Evolutionary conservation across 1,140 invertebrate species (phyloP).

Genomic region (Sycobia sp.): DNA sequence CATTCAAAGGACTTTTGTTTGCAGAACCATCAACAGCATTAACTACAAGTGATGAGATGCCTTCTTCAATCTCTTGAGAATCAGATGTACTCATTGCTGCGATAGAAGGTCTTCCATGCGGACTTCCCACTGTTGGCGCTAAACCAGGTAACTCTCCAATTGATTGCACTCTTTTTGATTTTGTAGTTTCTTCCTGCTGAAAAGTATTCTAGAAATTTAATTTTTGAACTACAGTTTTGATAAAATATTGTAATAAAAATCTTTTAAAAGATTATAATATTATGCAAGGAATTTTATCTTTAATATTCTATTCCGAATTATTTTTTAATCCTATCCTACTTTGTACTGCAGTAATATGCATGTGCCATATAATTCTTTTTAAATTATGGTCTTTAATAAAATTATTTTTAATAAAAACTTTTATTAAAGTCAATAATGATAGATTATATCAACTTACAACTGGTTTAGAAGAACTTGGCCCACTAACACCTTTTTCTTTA

Average conservation of each 20-base stretch:
- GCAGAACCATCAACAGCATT: constrained; percentile 44
- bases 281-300: too few relatives aligned
- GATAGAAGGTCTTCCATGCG: constrained; percentile 52
- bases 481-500: constrained; percentile 53
- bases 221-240: too few relatives aligned
- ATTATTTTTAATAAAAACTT: constrained; percentile 23
- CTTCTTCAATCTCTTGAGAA: constrained; percentile 52
- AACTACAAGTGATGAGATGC: constrained; percentile 36
- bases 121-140: constrained; percentile 41
- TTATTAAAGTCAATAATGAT: constrained; percentile 1
- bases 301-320: too few relatives aligned
- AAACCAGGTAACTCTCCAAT: constrained; percentile 46
- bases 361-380: too few relatives aligned
- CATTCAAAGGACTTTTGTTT: constrained; percentile 54
- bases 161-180: constrained; percentile 53
- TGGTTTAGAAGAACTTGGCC: constrained; percentile 54
- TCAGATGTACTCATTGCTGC: constrained; percentile 49
- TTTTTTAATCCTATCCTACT: too few relatives aligned
- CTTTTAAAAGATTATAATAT: too few relatives aligned
- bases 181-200: constrained; percentile 46
- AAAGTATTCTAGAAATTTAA: too few relatives aligned
- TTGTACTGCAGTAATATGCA: too few relatives aligned
- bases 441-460: constrained; percentile 49
- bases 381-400: too few relatives aligned
- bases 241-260: too few relatives aligned